Evolutionary conservation across 2,797 vertebrate genomes (phyloP).

Genomic region (Oceanodroma leucorhoa): DNA sequence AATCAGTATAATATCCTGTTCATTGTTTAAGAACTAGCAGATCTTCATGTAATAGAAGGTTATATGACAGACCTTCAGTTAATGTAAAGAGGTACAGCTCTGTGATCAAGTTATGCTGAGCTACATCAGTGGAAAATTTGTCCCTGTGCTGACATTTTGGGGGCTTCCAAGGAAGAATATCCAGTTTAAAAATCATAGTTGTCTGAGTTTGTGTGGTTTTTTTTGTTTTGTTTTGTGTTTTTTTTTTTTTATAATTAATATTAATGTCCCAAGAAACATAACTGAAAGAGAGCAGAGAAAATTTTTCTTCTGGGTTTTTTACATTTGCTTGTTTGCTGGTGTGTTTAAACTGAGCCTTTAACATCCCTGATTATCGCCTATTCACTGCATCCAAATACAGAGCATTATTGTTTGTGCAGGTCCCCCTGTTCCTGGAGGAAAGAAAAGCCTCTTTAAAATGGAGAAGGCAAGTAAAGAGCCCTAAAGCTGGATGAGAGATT

Average conservation of each 20-base stretch:
- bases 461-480: not conserved
- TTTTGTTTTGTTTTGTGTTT: not conserved
- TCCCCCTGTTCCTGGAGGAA: not conserved
- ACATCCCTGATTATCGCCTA: not conserved
- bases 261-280: not conserved
- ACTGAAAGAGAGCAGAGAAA: not conserved
- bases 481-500: not conserved
- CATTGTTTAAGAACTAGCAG: not conserved
- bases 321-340: not conserved
- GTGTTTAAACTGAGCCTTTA: not conserved
- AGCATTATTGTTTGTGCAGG: not conserved
- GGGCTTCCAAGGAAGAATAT: not conserved
- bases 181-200: not conserved
- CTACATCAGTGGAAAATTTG: not conserved
- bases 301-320: not conserved
- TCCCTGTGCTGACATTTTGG: not conserved
- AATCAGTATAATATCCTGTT: not conserved
- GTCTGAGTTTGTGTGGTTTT: not conserved
- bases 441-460: not conserved
- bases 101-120: not conserved
- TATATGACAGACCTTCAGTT: not conserved
- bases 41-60: not conserved
- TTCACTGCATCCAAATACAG: not conserved
- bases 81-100: not conserved
- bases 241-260: not conserved